These are phyloP conservation scores for Cydia amplana DNA, from an alignment of 1,140 invertebrate genomes.

Conservation along the genomic window DNA sequence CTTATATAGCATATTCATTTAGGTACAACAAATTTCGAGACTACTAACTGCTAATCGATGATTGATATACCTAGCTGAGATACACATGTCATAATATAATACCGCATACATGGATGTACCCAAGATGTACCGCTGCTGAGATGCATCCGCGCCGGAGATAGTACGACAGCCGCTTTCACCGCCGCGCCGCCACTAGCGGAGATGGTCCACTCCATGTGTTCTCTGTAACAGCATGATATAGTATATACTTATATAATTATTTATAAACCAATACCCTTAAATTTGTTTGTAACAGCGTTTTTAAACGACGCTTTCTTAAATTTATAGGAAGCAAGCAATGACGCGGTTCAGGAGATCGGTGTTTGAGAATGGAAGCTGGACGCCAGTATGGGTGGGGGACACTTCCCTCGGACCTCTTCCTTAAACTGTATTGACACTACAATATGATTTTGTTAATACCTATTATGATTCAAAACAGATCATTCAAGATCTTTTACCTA, in stretches of 20 bases:
- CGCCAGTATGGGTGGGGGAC: too few relatives aligned
- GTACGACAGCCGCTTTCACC: conserved; percentile 24
- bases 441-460: too few relatives aligned
- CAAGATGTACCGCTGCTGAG: neutral
- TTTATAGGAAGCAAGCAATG: too few relatives aligned
- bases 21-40: neutral
- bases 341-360: too few relatives aligned
- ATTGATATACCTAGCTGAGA: neutral
- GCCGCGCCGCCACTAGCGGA: neutral
- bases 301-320: too few relatives aligned
- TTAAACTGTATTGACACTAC: too few relatives aligned
- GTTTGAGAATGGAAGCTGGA: too few relatives aligned
- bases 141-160: conserved; percentile 5
- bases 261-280: neutral
- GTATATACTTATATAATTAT: neutral
- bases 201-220: neutral
- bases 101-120: neutral
- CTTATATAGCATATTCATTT: neutral
- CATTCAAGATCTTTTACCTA: too few relatives aligned
- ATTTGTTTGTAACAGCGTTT: neutral
- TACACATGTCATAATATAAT: neutral
- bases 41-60: neutral
- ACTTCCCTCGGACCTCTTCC: too few relatives aligned
- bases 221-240: neutral
- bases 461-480: too few relatives aligned